Evolutionary conservation across 2,888 invertebrate genomes (phyloP), one percentile per base, ranked within the genome.

Genomic region (Eumacrocentrus americanus): DNA sequence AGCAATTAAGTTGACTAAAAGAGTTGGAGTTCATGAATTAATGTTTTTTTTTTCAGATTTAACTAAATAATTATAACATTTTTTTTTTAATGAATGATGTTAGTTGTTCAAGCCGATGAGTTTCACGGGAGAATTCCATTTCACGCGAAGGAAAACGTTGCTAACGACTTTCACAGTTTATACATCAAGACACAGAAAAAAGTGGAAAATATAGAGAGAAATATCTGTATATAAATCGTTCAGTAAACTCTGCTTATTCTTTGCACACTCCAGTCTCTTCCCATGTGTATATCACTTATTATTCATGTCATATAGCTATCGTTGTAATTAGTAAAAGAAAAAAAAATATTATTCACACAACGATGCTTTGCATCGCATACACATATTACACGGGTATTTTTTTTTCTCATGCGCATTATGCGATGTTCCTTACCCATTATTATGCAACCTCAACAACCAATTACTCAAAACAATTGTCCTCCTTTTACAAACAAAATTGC

Each of bases 391-490:
- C n/a, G n/a, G n/a, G n/a, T n/a, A n/a, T n/a, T n/a, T n/a, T n/a
- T n/a, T n/a, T n/a, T n/a, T n/a, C n/a, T n/a, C n/a, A n/a, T n/a
- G n/a, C n/a, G n/a, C n/a, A n/a, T n/a, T n/a, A n/a, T n/a, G n/a
- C n/a, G n/a, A n/a, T n/a, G n/a, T n/a, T n/a, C n/a, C 37, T 11
- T 3, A 37, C 11, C 12, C 7, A 18, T 42, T 14, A 9, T 50
- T 50, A 50, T 29, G 50, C 50, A 50, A 50, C 34, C 16, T 34
- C 29, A 50, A 25, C 12, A 29, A 9, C n/a, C 16, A 47, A 47
- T 35, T 50, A 50, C 47, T 22, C 4, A 7, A 50, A 50, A 29
- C 34, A 50, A 14, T 16, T 14, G 29, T 29, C 14, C 12, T 47
- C n/a, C 22, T 20, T 42, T 42, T 18, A 16, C 16, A 42, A 42